Evolutionary conservation across 2,797 vertebrate genomes (phyloP).

Genomic region (Anas acuta): DNA sequence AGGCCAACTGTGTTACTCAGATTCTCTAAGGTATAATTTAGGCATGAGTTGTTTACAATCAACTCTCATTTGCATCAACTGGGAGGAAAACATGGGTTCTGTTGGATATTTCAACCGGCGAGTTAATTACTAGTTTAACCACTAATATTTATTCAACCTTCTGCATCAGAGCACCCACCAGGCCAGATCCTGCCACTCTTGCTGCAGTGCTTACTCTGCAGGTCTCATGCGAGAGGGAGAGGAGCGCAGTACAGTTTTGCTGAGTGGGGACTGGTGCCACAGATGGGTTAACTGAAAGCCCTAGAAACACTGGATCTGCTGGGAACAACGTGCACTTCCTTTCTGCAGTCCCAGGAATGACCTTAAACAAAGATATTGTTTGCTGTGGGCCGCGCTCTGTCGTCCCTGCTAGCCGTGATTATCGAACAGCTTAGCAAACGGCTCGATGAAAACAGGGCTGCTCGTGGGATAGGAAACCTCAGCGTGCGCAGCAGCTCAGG

Average conservation of each 20-base stretch:
- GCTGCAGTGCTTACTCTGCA: neutral
- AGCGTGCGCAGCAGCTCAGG: fast-evolving
- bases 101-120: constrained; percentile 38
- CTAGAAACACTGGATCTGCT: neutral
- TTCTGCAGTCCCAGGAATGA: neutral
- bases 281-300: neutral
- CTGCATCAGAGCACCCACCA: neutral
- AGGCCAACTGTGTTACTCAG: constrained; percentile 58
- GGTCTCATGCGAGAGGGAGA: neutral
- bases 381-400: neutral
- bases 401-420: neutral
- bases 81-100: constrained; percentile 19
- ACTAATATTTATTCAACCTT: constrained; percentile 38
- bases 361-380: neutral
- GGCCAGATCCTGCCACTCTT: neutral
- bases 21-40: constrained; percentile 70
- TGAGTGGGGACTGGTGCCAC: neutral
- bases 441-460: neutral
- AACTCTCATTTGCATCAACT: constrained; percentile 55
- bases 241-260: neutral
- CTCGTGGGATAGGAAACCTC: neutral
- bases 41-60: constrained; percentile 65
- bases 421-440: neutral
- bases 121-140: constrained; percentile 45
- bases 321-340: neutral